These are phyloP conservation scores for Oxygymnocypris stewartii DNA, from an alignment of 2,113 vertebrate genomes.

Conservation along the genomic window DNA sequence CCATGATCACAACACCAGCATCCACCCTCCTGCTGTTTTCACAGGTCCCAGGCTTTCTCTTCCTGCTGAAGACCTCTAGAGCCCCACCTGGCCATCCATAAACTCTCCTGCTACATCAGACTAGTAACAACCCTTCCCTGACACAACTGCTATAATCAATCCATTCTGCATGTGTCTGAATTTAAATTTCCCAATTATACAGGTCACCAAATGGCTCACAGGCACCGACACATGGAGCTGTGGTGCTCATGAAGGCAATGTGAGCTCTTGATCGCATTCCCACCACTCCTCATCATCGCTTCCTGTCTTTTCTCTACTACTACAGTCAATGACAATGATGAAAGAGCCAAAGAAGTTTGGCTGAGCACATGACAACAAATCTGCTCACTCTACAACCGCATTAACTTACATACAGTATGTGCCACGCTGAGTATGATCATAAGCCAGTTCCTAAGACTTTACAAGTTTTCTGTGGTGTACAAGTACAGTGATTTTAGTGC, in stretches of 20 bases:
- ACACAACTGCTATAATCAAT: constrained; percentile 7
- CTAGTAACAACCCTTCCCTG: constrained; percentile 8
- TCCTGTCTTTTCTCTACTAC: neutral
- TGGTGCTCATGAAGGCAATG: neutral
- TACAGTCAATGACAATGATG: neutral
- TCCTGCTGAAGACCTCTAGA: constrained; percentile 16
- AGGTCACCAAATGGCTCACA: neutral
- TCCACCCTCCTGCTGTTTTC: constrained; percentile 16
- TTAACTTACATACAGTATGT: neutral
- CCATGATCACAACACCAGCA: constrained; percentile 36
- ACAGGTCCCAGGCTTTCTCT: constrained; percentile 23
- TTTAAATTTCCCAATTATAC: neutral
- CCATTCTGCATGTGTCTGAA: neutral
- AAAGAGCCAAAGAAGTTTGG: neutral
- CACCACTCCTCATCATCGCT: neutral
- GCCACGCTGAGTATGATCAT: neutral
- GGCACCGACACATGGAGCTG: neutral
- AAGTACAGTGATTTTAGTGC: constrained; percentile 38
- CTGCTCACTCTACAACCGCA: neutral
- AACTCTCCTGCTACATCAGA: constrained; percentile 10
- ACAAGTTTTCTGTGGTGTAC: neutral
- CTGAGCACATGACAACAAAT: neutral
- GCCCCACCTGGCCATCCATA: constrained; percentile 14
- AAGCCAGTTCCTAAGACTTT: neutral
- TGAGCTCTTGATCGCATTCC: neutral